A percentile compares a stretch with the other conserved stretches of the same genome.
phyloP scores from a whole-genome alignment of 1,140 invertebrate species.

The Camponotus pennsylvanicus region DNA sequence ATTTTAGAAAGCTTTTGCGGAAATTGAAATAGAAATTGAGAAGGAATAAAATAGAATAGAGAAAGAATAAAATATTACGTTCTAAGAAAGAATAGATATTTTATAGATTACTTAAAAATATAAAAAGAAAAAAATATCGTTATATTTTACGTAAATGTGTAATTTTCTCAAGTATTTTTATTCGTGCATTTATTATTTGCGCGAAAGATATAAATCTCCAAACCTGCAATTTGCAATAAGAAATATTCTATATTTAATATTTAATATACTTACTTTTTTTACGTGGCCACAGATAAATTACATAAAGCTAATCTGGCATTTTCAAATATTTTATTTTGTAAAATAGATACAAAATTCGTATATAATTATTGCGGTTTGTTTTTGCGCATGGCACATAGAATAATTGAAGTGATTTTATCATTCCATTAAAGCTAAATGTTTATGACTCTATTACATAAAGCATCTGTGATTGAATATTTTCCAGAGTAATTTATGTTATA shows the following conservation, averaged over 20 bases:
- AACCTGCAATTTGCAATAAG: not conserved
- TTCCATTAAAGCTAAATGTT: not conserved
- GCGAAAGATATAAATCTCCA: not conserved
- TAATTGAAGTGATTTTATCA: not conserved
- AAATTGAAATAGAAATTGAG: not conserved
- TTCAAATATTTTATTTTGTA: not conserved
- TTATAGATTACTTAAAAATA: not conserved
- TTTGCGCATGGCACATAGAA: not conserved
- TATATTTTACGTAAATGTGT: not conserved
- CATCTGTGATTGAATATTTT: not conserved
- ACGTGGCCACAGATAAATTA: not conserved
- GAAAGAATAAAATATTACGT: not conserved
- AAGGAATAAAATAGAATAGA: too few relatives aligned
- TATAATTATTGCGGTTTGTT: conserved; percentile 2
- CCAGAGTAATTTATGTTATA: not conserved
- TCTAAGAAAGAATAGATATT: not conserved
- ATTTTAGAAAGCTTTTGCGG: not conserved
- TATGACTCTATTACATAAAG: not conserved
- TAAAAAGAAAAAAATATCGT: not conserved
- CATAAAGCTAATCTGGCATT: not conserved
- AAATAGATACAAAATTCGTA: not conserved
- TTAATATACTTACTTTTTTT: not conserved
- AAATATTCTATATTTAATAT: not conserved
- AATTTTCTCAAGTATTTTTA: not conserved
- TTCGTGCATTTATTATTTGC: conserved; percentile 10